phyloP scores from a whole-genome alignment of 1,140 invertebrate genomes.

The Daktulosphaira vitifoliae region DNA sequence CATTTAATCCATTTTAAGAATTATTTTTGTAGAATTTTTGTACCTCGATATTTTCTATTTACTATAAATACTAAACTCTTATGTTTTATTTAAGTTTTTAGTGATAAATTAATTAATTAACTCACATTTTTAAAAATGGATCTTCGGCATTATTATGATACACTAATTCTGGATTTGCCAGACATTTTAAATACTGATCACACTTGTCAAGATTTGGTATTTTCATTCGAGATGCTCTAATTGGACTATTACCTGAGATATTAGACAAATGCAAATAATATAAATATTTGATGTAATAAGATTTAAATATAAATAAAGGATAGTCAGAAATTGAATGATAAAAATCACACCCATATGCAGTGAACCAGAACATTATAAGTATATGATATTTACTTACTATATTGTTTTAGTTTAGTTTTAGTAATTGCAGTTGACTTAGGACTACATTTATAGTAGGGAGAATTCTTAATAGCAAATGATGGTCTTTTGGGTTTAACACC shows the following conservation, averaged over 20 bases:
- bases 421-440: background rate
- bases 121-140: conserved; percentile 27
- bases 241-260: background rate
- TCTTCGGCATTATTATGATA: conserved; percentile 17
- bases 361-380: conserved; percentile 11
- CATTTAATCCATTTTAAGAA: no score
- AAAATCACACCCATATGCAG: conserved; percentile 10
- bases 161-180: conserved; percentile 2
- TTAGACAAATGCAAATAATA: background rate
- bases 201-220: conserved; percentile 2
- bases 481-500: background rate
- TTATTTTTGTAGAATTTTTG: no score
- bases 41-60: no score
- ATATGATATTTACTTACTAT: conserved; percentile 24
- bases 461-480: conserved; percentile 23
- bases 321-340: conserved; percentile 18
- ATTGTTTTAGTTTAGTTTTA: conserved; percentile 16
- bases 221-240: background rate
- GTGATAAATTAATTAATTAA: background rate
- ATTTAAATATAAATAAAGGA: conserved; percentile 14
- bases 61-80: no score
- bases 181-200: conserved; percentile 3
- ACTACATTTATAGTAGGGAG: conserved; percentile 24
- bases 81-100: no score
- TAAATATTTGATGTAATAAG: background rate